These are phyloP conservation scores for Thunnus maccoyii DNA, from an alignment of 2,113 vertebrate genomes.

Conservation along the genomic window DNA sequence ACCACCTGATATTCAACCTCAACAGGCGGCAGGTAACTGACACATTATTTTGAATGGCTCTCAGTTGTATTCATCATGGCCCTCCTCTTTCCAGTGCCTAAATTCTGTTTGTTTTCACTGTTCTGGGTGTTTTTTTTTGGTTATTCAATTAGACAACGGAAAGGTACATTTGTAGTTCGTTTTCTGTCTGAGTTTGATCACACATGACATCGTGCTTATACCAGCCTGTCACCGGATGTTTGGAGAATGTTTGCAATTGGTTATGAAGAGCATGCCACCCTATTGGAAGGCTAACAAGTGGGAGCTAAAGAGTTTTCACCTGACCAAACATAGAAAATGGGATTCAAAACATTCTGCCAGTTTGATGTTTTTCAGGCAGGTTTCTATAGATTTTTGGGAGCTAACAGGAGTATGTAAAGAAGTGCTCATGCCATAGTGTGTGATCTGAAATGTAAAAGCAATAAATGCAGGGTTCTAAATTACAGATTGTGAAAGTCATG, in stretches of 20 bases:
- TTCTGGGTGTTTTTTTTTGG: too few relatives aligned
- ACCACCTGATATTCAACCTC: neutral
- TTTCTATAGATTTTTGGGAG: neutral
- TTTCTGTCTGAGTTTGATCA: neutral
- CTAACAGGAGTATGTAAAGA: neutral
- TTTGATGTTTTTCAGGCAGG: neutral
- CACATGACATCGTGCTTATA: neutral
- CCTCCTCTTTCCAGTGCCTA: neutral
- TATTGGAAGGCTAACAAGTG: neutral
- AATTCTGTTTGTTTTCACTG: too few relatives aligned
- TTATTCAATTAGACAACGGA: too few relatives aligned
- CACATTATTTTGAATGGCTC: slow-evolving; percentile 3
- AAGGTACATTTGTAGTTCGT: too few relatives aligned
- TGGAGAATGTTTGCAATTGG: neutral
- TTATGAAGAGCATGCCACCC: neutral
- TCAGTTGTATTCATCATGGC: neutral
- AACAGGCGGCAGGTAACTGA: neutral
- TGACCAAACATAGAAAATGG: neutral
- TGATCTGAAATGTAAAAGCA: too few relatives aligned
- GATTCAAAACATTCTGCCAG: too few relatives aligned
- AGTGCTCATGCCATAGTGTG: neutral
- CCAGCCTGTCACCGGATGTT: neutral
- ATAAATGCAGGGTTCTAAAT: too few relatives aligned
- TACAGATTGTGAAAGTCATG: too few relatives aligned
- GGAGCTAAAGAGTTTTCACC: too few relatives aligned